phyloP scores from a whole-genome alignment of 2,888 invertebrate genomes.

The Sinohyriopsis cumingii region DNA sequence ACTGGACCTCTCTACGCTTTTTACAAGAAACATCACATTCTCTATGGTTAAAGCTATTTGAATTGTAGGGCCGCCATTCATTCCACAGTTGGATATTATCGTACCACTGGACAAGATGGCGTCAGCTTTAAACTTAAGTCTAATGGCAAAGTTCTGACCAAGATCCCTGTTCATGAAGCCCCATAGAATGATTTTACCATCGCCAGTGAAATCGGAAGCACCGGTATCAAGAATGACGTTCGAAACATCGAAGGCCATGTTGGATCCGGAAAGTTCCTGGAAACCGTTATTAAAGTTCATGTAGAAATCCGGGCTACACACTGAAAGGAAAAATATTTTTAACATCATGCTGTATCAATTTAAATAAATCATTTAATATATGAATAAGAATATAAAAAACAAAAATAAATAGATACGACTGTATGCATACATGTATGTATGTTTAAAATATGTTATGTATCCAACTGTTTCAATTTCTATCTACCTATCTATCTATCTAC shows the following conservation, averaged over 20 bases:
- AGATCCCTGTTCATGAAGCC: slow-evolving; percentile 25
- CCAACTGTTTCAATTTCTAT: too few species aligned
- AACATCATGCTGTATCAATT: too few species aligned
- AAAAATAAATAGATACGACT: background rate
- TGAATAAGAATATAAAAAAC: background rate
- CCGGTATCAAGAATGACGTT: slow-evolving; percentile 9
- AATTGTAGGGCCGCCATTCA: slow-evolving; percentile 11
- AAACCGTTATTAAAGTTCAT: slow-evolving; percentile 17
- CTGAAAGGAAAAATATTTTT: background rate
- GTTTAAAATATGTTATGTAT: too few species aligned
- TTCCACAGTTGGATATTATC: slow-evolving; percentile 20
- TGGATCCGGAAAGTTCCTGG: slow-evolving; percentile 18
- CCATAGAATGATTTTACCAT: slow-evolving; percentile 17
- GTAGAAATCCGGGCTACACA: slow-evolving; percentile 16
- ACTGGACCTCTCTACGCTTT: slow-evolving; percentile 3
- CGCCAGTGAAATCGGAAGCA: slow-evolving; percentile 16
- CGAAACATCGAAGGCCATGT: slow-evolving; percentile 15
- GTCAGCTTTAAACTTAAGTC: slow-evolving; percentile 12
- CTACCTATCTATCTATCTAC: too few species aligned
- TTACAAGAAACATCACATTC: slow-evolving; percentile 7
- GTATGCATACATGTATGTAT: too few species aligned
- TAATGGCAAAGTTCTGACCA: slow-evolving; percentile 16
- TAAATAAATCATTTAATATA: background rate
- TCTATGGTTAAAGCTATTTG: slow-evolving; percentile 10
- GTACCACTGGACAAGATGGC: slow-evolving; percentile 3